Evolutionary conservation across 2,888 invertebrate species (phyloP), one percentile per base, ranked within the genome.

Genomic region (Hyalella azteca): DNA sequence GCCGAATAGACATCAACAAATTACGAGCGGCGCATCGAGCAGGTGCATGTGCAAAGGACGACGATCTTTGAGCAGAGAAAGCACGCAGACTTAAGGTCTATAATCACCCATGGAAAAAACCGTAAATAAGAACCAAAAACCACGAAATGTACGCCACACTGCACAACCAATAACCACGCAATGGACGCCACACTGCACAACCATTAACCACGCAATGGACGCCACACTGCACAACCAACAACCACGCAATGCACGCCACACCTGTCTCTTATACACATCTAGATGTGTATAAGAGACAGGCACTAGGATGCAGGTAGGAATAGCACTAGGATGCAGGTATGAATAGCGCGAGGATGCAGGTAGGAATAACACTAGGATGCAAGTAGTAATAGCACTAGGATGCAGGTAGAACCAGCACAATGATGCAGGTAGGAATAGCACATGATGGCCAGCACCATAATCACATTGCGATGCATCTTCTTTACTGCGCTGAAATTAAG

Each of bases 401-500:
- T n/a, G n/a, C n/a, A n/a, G n/a, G n/a, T n/a, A n/a, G n/a, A n/a
- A n/a, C n/a, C n/a, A n/a, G n/a, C n/a, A n/a, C n/a, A n/a, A n/a
- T n/a, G n/a, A n/a, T n/a, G n/a, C 45, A 9, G 45, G 45, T 45
- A 45, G 45, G 45, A 45, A 45, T 45, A 45, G 45, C 45, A 45
- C 15, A 15, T 15, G 9, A 15, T n/a, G 66, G 22, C 36, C 36
- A 15, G 36, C 29, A 32, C 36, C 26, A 36, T 29, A 36, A 66
- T 66, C 36, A 7, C 66, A 36, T 66, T 66, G 39, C 66, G 66
- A 66, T 66, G 36, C 66, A 36, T 66, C 66, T 66, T 66, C 66
- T 66, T 66, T 66, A 66, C 36, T 66, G 19, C 66, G 26, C 66
- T 66, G 66, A 36, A 66, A 66, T 66, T 66, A 66, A 66, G 66